Percentiles rank a stretch among this genome's conserved stretches.
phyloP scores from a whole-genome alignment of 2,113 vertebrate genomes.

The Elanus axillaris region DNA sequence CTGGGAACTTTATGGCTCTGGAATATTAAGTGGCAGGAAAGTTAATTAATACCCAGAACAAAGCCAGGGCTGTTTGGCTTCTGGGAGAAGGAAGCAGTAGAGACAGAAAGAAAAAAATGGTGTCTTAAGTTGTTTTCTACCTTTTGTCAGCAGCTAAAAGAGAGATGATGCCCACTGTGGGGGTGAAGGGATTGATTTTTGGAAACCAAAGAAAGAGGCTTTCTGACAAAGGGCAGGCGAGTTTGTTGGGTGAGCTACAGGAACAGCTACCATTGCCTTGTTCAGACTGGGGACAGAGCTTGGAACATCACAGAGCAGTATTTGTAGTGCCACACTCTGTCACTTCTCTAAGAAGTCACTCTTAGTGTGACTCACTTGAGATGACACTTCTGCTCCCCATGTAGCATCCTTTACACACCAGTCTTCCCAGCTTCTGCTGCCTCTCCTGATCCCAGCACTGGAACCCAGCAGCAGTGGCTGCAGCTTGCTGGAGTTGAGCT shows the following conservation, averaged over 20 bases:
- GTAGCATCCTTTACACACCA: not conserved
- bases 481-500: not conserved
- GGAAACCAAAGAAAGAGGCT: not conserved
- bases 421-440: not conserved
- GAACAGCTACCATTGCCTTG: rapidly evolving
- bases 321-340: rapidly evolving
- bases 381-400: rapidly evolving
- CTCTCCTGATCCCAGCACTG: not conserved
- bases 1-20: constrained; percentile 21
- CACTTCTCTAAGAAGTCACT: rapidly evolving
- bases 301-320: rapidly evolving
- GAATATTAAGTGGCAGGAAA: constrained; percentile 23
- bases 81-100: not conserved
- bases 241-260: not conserved
- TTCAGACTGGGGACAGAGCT: not conserved
- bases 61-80: constrained; percentile 3
- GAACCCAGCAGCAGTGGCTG: not conserved
- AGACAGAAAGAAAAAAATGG: not conserved
- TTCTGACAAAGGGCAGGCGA: not conserved
- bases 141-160: not conserved
- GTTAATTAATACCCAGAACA: constrained; percentile 22
- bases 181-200: not conserved
- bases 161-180: rapidly evolving
- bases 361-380: not conserved
- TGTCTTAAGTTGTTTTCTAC: not conserved